Evolutionary conservation across 2,888 invertebrate genomes (phyloP).

Genomic region (Scaptomyza caliginosa): DNA sequence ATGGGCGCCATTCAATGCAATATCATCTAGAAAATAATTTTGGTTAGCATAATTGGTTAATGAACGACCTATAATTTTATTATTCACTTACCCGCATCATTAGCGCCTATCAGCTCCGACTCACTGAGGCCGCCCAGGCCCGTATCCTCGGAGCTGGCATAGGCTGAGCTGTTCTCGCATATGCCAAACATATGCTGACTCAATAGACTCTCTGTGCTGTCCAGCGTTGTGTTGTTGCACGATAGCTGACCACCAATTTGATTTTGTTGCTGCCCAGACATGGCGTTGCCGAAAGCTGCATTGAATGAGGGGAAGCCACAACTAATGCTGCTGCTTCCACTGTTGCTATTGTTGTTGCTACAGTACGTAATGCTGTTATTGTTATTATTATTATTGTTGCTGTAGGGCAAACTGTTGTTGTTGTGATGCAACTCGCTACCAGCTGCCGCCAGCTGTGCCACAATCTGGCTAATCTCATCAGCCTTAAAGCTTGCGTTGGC

Average conservation of each 20-base stretch:
- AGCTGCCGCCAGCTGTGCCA: slow-evolving; percentile 68
- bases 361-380: slow-evolving; percentile 51
- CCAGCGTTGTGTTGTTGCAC: slow-evolving; percentile 41
- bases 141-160: slow-evolving; percentile 87
- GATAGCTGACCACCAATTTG: slow-evolving; percentile 30
- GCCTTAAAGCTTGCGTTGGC: slow-evolving; percentile 64
- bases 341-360: slow-evolving; percentile 60
- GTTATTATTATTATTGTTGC: slow-evolving; percentile 35
- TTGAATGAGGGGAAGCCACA: slow-evolving; percentile 72
- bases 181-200: slow-evolving; percentile 83
- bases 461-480: slow-evolving; percentile 77
- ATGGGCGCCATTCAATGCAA: slow-evolving; percentile 85
- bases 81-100: slow-evolving; percentile 82
- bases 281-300: slow-evolving; percentile 56
- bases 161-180: slow-evolving; percentile 87
- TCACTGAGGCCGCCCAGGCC: slow-evolving; percentile 87
- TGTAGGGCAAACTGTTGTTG: slow-evolving; percentile 53
- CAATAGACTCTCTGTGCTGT: slow-evolving; percentile 74
- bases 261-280: slow-evolving; percentile 27
- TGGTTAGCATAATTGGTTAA: background rate
- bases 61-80: background rate
- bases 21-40: slow-evolving; percentile 84
- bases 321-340: slow-evolving; percentile 66
- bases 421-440: slow-evolving; percentile 51
- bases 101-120: slow-evolving; percentile 86